phyloP scores from a whole-genome alignment of 92 coral and sea anemone species.

The Umimayanthus kanabou region DNA sequence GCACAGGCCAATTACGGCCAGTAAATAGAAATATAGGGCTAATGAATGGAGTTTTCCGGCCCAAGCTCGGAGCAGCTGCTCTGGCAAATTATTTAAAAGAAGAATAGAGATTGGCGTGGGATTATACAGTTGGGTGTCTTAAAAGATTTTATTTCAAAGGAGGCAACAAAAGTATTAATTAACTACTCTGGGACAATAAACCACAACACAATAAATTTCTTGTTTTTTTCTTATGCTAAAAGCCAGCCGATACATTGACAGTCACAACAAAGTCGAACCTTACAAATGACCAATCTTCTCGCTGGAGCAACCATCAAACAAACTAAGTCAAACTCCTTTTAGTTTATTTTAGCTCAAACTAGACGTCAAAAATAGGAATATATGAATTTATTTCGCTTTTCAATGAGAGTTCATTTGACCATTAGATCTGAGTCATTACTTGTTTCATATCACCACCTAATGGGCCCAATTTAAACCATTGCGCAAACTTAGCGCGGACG shows the following conservation, averaged over 20 bases:
- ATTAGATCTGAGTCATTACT: constrained; percentile 68
- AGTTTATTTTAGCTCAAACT: background rate
- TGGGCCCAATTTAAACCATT: constrained; percentile 81
- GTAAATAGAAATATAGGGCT: constrained; percentile 55
- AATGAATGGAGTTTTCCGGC: constrained; percentile 69
- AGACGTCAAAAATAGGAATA: background rate
- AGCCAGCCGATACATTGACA: constrained; percentile 33
- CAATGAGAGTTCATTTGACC: constrained; percentile 54
- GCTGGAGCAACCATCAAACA: background rate
- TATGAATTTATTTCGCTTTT: constrained; percentile 24
- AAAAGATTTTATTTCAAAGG: constrained; percentile 55
- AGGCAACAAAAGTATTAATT: constrained; percentile 86
- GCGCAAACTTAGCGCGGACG: constrained; percentile 66
- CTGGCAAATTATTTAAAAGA: constrained; percentile 30
- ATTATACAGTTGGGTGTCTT: constrained; percentile 59
- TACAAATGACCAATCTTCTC: constrained; percentile 29
- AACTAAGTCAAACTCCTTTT: constrained; percentile 10
- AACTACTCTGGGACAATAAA: constrained; percentile 76
- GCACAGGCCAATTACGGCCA: constrained; percentile 69
- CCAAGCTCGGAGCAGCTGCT: constrained; percentile 40
- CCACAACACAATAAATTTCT: constrained; percentile 54
- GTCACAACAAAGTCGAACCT: constrained; percentile 4
- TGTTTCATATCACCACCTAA: constrained; percentile 71
- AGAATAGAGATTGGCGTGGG: constrained; percentile 62
- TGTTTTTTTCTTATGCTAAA: constrained; percentile 42